Base-by-base conservation (phyloP, 2,113 vertebrate species). In the Corythaixoides concolor region DNA sequence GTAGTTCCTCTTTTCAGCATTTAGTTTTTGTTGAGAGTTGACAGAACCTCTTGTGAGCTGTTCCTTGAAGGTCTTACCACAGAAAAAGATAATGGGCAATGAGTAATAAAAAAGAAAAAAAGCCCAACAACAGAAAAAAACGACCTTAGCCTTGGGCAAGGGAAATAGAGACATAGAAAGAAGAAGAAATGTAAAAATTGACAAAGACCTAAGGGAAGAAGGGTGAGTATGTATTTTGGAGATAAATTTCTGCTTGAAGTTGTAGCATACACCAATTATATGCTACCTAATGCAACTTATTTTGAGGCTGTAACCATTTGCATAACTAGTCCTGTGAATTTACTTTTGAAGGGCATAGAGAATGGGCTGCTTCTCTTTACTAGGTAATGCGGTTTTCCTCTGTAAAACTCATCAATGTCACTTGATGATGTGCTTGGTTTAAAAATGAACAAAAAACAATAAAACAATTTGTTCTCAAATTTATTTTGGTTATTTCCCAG, bases 191-290 rank as follows among this genome's bases (percentile, higher is more conserved):
- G 8, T 6, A 43, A 63, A 47, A 30, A 8, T 4, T 14, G 18
- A 87, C 43, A 23, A 43, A 28, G 28, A 88, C 15, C 4, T 64
- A 58, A 55, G 12, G 13, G 24, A 85, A 73, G 16, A 64, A 45
- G 19, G 30, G 22, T 3, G 8, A n/a, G 8, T 0, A 0, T 43
- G 3, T 59, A 5, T 50, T 58, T 83, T 55, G 11, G 23, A 74
- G 53, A 60, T 8, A 74, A 59, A 43, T 35, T 70, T 41, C 47
- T 87, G 12, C 28, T 47, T 87, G 64, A 67, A 52, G 28, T 28
- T 55, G 39, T 72, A 52, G 47, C 13, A 15, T 63, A 27, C 8
- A 4, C 50, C 12, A 4, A 15, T 60, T 66, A 7, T 47, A 45
- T 58, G 37, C 56, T 85, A 58, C 20, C 15, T 66, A 27, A 27